A percentile compares a stretch with the other conserved stretches of the same genome.
These are phyloP conservation scores for Leuciscus waleckii DNA, from an alignment of 2,797 vertebrate species.

Conservation along the genomic window DNA sequence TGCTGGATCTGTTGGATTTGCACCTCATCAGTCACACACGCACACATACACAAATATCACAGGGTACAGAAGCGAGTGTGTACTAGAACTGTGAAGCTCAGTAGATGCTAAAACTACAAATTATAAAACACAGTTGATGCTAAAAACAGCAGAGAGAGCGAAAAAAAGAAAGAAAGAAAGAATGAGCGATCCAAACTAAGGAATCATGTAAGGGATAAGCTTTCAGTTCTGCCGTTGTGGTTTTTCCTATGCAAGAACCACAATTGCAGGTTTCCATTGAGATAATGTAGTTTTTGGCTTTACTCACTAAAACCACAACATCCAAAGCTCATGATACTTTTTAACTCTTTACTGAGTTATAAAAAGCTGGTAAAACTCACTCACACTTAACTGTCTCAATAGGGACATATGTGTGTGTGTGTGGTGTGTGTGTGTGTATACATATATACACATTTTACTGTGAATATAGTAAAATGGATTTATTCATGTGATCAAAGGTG, in stretches of 20 bases:
- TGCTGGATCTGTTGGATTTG: slow-evolving; percentile 40
- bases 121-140: slow-evolving; percentile 40
- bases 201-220: slow-evolving; percentile 45
- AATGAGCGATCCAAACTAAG: slow-evolving; percentile 21
- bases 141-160: slow-evolving; percentile 34
- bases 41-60: slow-evolving; percentile 35
- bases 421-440: no score
- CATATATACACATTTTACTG: no score
- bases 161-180: slow-evolving; percentile 23
- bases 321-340: slow-evolving; percentile 28
- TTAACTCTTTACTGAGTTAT: slow-evolving; percentile 20
- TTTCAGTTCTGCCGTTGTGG: slow-evolving; percentile 43
- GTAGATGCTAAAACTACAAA: slow-evolving; percentile 41
- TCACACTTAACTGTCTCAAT: background rate
- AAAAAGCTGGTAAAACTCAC: slow-evolving; percentile 17
- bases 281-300: slow-evolving; percentile 53
- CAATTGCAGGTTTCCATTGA: slow-evolving; percentile 56
- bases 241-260: slow-evolving; percentile 46
- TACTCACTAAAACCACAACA: slow-evolving; percentile 34
- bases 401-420: no score
- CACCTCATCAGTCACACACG: slow-evolving; percentile 37
- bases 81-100: slow-evolving; percentile 8
- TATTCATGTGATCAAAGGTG: background rate
- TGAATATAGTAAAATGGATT: no score
- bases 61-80: slow-evolving; percentile 2